These are phyloP conservation scores for Onthophagus sagittarius DNA, from an alignment of 2,888 invertebrate species.

Conservation along the genomic window DNA sequence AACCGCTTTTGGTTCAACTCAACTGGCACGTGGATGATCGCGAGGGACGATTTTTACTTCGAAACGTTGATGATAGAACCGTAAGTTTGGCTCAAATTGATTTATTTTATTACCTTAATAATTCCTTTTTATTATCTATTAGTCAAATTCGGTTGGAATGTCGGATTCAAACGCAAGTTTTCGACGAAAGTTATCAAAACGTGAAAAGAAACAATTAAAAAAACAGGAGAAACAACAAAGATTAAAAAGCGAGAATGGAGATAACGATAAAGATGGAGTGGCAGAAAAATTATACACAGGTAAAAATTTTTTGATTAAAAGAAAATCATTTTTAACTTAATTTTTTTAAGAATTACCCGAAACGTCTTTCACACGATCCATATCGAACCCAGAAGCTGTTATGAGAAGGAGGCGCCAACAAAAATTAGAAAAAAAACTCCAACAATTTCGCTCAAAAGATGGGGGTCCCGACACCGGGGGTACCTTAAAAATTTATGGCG, in stretches of 20 bases:
- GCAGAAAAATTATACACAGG: constrained; percentile 91
- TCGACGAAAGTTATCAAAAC: constrained; percentile 90
- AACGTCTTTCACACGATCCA: constrained; percentile 97
- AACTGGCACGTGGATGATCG: constrained; percentile 99
- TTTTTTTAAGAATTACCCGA: constrained; percentile 80
- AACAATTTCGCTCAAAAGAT: constrained; percentile 92
- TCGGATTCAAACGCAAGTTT: constrained; percentile 79
- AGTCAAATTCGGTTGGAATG: constrained; percentile 64
- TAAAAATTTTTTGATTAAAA: constrained; percentile 37
- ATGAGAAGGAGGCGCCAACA: constrained; percentile 96
- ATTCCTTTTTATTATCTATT: neutral
- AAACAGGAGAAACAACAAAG: constrained; percentile 87
- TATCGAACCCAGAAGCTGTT: constrained; percentile 99
- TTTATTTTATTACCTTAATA: neutral
- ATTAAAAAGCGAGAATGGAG: constrained; percentile 63
- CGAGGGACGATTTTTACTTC: constrained; percentile 93
- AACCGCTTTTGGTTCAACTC: constrained; percentile 92
- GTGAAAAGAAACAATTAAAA: constrained; percentile 96
- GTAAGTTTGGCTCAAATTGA: constrained; percentile 43
- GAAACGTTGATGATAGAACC: constrained; percentile 83
- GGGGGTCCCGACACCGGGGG: constrained; percentile 93
- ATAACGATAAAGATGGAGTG: constrained; percentile 70
- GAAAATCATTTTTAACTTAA: neutral
- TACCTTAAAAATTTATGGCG: constrained; percentile 92
- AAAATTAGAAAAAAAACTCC: constrained; percentile 92